Conservation (phyloP, 2,797 vertebrate genomes). For the Coccyzus lansbergi region DNA sequence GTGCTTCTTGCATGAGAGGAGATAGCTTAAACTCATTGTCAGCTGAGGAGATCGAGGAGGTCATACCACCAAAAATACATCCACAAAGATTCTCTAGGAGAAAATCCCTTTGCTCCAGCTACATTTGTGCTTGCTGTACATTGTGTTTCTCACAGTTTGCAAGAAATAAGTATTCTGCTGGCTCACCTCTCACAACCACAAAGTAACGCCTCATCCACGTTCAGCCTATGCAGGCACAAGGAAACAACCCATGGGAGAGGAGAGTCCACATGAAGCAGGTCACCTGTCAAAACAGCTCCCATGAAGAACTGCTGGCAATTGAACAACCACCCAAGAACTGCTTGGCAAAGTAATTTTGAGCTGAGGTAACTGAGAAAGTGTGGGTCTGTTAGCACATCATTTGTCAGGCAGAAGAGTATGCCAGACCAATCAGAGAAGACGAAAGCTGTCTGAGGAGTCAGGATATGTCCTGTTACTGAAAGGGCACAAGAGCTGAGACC, state of each 20-base stretch:
- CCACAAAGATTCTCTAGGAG: not conserved
- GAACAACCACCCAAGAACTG: slow-evolving; percentile 5
- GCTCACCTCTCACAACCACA: not conserved
- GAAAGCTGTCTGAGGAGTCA: not conserved
- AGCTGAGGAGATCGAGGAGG: not conserved
- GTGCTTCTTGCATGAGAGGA: not conserved
- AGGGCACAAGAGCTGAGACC: not conserved
- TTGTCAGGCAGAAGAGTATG: slow-evolving; percentile 11
- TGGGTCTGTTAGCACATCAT: slow-evolving; percentile 8
- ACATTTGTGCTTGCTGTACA: not conserved
- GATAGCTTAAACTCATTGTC: not conserved
- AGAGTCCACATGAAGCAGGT: not conserved
- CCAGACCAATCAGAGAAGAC: not conserved
- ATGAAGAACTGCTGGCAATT: not conserved
- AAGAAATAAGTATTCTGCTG: not conserved
- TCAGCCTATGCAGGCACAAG: not conserved
- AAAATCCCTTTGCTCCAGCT: not conserved
- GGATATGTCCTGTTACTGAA: not conserved
- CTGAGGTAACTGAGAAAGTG: slow-evolving; percentile 35
- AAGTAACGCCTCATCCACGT: not conserved
- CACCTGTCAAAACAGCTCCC: not conserved
- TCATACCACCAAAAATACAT: not conserved
- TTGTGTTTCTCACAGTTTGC: not conserved
- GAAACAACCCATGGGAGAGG: not conserved
- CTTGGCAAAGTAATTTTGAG: slow-evolving; percentile 43